phyloP scores from a whole-genome alignment of 2,888 invertebrate species.

The Microplitis deprimator region DNA sequence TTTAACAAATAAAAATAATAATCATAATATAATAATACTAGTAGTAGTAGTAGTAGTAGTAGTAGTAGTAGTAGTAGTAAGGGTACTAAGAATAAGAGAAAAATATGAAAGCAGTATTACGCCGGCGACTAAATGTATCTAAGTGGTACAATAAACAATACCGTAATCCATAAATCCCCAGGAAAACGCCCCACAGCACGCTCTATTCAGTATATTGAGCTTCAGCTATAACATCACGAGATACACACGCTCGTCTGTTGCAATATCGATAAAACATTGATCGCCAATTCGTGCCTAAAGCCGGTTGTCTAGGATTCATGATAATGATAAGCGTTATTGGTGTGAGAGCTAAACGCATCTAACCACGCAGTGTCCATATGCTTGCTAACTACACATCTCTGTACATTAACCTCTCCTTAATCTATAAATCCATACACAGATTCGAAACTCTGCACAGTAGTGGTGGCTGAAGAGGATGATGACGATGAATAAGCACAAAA shows the following conservation, averaged over 20 bases:
- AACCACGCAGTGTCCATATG: constrained; percentile 25
- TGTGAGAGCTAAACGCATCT: background rate
- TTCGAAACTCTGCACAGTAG: too few species aligned
- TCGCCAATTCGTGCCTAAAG: constrained; percentile 64
- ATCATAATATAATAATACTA: background rate
- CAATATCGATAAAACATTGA: constrained; percentile 67
- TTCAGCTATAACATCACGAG: constrained; percentile 57
- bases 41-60: background rate
- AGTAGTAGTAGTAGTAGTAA: background rate
- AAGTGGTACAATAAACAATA: constrained; percentile 62
- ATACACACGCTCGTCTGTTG: constrained; percentile 54
- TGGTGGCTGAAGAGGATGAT: too few species aligned
- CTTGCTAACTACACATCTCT: background rate
- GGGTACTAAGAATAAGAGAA: constrained; percentile 23
- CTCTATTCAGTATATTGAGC: constrained; percentile 49
- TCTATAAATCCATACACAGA: background rate
- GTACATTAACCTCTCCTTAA: constrained; percentile 6
- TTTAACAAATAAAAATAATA: constrained; percentile 16
- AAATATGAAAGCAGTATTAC: background rate
- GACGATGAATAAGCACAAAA: too few species aligned
- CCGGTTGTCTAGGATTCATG: constrained; percentile 61
- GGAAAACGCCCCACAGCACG: constrained; percentile 62
- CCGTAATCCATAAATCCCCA: constrained; percentile 64
- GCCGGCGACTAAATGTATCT: constrained; percentile 53
- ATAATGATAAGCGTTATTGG: constrained; percentile 47